These are phyloP conservation scores for Anodontia alba DNA, from an alignment of 2,888 invertebrate species.

Conservation along the genomic window DNA sequence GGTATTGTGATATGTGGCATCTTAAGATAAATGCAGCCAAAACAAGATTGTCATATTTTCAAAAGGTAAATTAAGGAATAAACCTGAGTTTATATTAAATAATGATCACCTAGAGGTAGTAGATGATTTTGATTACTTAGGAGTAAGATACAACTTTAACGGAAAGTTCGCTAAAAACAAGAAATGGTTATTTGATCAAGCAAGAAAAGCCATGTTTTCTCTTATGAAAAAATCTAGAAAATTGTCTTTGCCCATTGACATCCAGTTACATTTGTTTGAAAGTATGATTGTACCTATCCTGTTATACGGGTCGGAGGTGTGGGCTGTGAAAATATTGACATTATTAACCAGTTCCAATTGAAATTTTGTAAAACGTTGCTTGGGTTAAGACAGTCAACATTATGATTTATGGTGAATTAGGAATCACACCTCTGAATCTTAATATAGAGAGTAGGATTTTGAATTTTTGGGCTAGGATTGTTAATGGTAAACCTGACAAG, in stretches of 20 bases:
- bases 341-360: slow-evolving; percentile 15
- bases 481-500: slow-evolving; percentile 10
- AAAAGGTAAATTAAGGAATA: slow-evolving; percentile 5
- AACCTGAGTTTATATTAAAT: slow-evolving; percentile 17
- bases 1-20: slow-evolving; percentile 33
- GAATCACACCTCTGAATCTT: background rate
- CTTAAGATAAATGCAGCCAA: slow-evolving; percentile 18
- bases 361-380: slow-evolving; percentile 15
- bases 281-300: slow-evolving; percentile 9
- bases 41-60: slow-evolving; percentile 37
- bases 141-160: slow-evolving; percentile 6
- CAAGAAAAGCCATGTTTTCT: slow-evolving; percentile 26
- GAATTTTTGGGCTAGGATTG: slow-evolving; percentile 10
- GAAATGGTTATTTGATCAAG: slow-evolving; percentile 1
- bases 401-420: slow-evolving; percentile 23
- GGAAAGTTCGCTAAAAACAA: slow-evolving; percentile 19
- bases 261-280: background rate
- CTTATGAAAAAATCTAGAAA: slow-evolving; percentile 22
- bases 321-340: slow-evolving; percentile 4
- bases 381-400: slow-evolving; percentile 9
- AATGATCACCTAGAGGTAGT: slow-evolving; percentile 10
- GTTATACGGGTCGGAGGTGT: slow-evolving; percentile 19
- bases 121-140: slow-evolving; percentile 29
- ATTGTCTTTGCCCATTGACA: background rate
- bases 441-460: slow-evolving; percentile 1